phyloP scores from a whole-genome alignment of 2,888 invertebrate species.

The Athalia cordata region DNA sequence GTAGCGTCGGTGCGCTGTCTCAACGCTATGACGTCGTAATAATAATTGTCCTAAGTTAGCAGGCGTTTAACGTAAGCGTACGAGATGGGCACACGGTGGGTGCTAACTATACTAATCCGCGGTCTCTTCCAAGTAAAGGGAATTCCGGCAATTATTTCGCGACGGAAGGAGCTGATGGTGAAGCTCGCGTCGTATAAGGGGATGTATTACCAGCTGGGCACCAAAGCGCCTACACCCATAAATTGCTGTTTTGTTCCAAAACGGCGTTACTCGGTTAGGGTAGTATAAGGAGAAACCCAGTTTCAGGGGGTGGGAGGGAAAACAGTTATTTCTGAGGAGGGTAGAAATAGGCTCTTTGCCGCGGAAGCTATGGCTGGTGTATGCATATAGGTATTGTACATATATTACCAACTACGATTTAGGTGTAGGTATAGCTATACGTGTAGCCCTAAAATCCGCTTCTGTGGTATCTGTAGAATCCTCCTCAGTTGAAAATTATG shows the following conservation, averaged over 20 bases:
- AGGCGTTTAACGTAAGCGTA: neutral
- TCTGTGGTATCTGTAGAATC: neutral
- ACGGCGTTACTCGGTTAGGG: conserved; percentile 26
- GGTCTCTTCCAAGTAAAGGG: conserved; percentile 9
- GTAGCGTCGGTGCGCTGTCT: neutral
- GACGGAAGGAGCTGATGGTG: neutral
- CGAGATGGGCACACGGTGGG: neutral
- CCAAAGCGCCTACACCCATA: conserved; percentile 25
- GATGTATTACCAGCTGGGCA: conserved; percentile 8
- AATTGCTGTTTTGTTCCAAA: conserved; percentile 35
- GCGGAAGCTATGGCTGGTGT: neutral
- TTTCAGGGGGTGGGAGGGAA: conserved; percentile 8
- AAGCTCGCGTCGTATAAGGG: conserved; percentile 11
- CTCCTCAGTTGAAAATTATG: neutral
- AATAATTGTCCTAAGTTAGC: neutral
- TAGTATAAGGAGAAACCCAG: conserved; percentile 11
- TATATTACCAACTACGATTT: neutral
- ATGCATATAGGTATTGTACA: neutral
- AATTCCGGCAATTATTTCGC: conserved; percentile 33
- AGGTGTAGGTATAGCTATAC: too few relatives aligned
- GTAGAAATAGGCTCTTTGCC: conserved; percentile 20
- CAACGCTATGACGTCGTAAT: neutral
- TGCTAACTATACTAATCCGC: conserved; percentile 17
- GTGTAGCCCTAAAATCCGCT: neutral
- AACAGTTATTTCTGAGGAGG: conserved; percentile 29